phyloP scores from a whole-genome alignment of 37 sponge, comb jelly and placozoan genomes.

The Beroe ovata region DNA sequence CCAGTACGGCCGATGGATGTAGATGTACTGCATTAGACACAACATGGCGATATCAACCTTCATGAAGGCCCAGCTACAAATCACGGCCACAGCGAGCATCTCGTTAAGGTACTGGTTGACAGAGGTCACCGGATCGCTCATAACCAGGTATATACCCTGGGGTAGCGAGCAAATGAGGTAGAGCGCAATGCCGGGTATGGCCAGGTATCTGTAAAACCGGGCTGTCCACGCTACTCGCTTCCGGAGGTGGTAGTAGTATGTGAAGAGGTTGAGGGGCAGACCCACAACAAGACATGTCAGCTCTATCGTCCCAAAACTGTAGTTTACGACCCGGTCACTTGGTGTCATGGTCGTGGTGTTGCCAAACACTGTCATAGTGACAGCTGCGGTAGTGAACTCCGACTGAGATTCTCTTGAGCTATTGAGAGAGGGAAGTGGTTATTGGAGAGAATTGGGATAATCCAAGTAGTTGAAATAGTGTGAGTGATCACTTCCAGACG shows the following conservation, averaged over 20 bases:
- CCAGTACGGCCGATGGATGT: conserved; percentile 20
- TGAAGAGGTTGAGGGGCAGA: conserved; percentile 17
- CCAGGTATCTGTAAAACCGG: conserved; percentile 24
- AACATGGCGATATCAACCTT: conserved; percentile 9
- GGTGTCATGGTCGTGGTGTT: not conserved
- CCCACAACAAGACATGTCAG: not conserved
- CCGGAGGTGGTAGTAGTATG: conserved; percentile 23
- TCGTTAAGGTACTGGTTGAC: not conserved
- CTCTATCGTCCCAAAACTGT: not conserved
- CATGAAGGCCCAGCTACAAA: not conserved
- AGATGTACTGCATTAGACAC: conserved; percentile 49
- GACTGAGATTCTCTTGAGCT: too few relatives aligned
- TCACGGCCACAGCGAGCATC: not conserved
- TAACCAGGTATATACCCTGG: not conserved
- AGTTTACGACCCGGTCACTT: not conserved
- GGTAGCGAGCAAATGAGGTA: not conserved
- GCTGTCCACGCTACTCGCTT: conserved; percentile 27
- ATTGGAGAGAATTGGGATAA: too few relatives aligned
- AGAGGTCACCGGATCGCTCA: not conserved
- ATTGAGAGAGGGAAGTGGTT: too few relatives aligned
- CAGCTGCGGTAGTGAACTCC: too few relatives aligned
- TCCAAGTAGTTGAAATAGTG: too few relatives aligned
- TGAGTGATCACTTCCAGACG: too few relatives aligned
- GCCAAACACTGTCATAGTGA: conserved; percentile 27
- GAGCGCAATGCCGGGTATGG: not conserved